phyloP scores from a whole-genome alignment of 2,888 invertebrate genomes.

The Hirudinaria manillensis region DNA sequence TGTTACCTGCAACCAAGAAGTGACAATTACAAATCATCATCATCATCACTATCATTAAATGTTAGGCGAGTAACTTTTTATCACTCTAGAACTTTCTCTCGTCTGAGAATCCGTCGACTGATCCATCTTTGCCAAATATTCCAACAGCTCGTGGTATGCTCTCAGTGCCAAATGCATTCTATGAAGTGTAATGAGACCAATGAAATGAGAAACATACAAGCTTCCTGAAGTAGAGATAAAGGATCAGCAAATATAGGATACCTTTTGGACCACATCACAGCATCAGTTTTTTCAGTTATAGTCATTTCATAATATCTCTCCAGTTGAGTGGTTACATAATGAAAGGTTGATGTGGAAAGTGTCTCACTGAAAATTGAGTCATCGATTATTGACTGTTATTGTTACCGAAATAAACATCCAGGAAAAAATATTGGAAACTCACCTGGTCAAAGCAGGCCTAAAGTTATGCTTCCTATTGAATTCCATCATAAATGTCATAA shows the following conservation, averaged over 20 bases:
- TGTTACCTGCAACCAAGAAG: constrained; percentile 46
- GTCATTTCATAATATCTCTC: constrained; percentile 77
- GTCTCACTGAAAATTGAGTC: constrained; percentile 73
- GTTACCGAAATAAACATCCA: background rate
- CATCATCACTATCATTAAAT: background rate
- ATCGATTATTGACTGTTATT: background rate
- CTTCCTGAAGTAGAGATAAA: background rate
- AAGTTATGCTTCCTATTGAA: constrained; percentile 67
- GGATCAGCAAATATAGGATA: constrained; percentile 34
- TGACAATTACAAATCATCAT: constrained; percentile 1
- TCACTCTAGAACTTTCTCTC: constrained; percentile 60
- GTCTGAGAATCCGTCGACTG: constrained; percentile 55
- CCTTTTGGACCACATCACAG: constrained; percentile 73
- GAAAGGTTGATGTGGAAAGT: constrained; percentile 81
- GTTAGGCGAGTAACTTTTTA: constrained; percentile 63
- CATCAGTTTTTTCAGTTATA: constrained; percentile 76
- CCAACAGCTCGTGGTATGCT: constrained; percentile 74
- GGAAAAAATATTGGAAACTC: background rate
- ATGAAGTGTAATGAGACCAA: constrained; percentile 21
- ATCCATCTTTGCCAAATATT: constrained; percentile 77
- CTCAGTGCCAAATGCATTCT: constrained; percentile 73
- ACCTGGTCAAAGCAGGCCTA: constrained; percentile 61
- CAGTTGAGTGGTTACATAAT: constrained; percentile 87
- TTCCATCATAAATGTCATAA: constrained; percentile 90
- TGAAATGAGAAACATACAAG: too few species aligned